Conservation (phyloP, 2,797 vertebrate species). For the Perdix hodgsoniae region DNA sequence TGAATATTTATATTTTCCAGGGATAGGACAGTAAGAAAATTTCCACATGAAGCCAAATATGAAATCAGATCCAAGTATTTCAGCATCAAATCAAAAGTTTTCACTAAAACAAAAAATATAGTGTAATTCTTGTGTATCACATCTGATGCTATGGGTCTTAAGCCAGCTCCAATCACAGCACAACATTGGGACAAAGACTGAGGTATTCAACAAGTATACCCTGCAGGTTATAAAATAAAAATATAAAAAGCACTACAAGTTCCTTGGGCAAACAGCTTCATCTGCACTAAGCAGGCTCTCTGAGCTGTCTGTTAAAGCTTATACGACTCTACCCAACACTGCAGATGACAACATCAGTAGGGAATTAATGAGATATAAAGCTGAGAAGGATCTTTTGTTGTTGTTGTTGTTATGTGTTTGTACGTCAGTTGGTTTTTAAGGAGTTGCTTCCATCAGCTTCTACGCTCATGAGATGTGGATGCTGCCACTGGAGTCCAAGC, state of each 20-base stretch:
- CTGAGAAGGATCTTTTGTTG: neutral
- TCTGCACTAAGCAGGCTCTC: neutral
- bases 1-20: neutral
- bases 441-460: neutral
- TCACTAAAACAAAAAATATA: too few relatives aligned
- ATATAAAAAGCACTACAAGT: neutral
- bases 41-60: neutral
- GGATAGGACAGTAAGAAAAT: neutral
- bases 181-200: neutral
- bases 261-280: neutral
- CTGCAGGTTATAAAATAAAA: neutral
- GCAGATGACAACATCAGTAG: neutral
- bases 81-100: neutral
- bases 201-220: neutral
- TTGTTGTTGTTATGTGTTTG: neutral
- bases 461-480: rapidly evolving
- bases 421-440: neutral
- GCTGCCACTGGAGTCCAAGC: neutral
- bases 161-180: neutral
- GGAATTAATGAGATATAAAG: neutral
- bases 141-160: neutral
- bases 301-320: neutral
- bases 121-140: neutral
- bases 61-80: neutral
- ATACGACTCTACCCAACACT: rapidly evolving